Base-by-base conservation (phyloP, 2,797 vertebrate genomes). In the Oreochromis mossambicus region DNA sequence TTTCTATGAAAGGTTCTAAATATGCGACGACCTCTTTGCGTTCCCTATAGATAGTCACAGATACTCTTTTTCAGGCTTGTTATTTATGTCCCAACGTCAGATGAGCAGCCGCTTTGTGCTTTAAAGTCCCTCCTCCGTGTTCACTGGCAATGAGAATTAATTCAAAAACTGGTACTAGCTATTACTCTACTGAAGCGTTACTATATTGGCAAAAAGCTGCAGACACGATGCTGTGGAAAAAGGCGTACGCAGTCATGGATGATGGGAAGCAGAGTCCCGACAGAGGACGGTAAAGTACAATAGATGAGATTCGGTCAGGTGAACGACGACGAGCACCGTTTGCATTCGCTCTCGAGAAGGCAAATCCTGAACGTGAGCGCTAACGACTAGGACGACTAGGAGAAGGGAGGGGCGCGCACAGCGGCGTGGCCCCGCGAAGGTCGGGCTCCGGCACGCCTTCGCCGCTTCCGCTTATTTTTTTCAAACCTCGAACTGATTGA, bases 61-160 rank as follows among this genome's bases (percentile, higher is more conserved):
- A 97, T 97, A 97, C 97, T 96, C 97, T 97, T 96, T 97, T 91
- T 94, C 90, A 93, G 96, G 96, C 97, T 97, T 95, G 96, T 97
- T 97, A 97, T 96, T 97, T 89, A 98, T 97, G 98, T 97, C 97
- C 97, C 97, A 96, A 98, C 97, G 95, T 97, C 96, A 97, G 97
- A 98, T 97, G 97, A 98, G 97, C 97, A 98, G 98, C 97, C 96
- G 96, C 96, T 97, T 99, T 99, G 98, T 99, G 98, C 98, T 99
- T 99, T 96, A 92, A 97, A 97, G 97, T 97, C 97, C 97, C 96
- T 97, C 97, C 91, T 97, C 97, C 97, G 97, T 96, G 97, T 98
- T 98, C 82, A 98, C 96, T 96, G 97, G 97, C 97, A 97, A 98
- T 97, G 96, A 97, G 96, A 97, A 98, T 95, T 97, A 97, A 97